A percentile compares a stretch with the other conserved stretches of the same genome.
These are phyloP conservation scores for Cranoglanis bouderius DNA, from an alignment of 2,113 vertebrate genomes.

Conservation along the genomic window DNA sequence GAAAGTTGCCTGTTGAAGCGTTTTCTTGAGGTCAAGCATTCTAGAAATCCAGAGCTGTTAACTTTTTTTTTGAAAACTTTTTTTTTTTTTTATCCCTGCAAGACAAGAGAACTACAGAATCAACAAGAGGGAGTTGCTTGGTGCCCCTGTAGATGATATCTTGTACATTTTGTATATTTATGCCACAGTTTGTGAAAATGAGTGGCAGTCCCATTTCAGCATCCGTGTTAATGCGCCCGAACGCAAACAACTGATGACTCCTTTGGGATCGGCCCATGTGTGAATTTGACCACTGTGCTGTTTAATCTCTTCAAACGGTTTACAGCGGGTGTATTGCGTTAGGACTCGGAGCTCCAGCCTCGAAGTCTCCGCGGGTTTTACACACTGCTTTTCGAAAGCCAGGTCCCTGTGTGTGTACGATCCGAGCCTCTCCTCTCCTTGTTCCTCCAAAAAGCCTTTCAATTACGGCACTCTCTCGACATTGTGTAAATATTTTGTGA, in stretches of 20 bases:
- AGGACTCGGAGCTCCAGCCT: background rate
- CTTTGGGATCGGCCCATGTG: background rate
- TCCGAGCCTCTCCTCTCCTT: slow-evolving; percentile 56
- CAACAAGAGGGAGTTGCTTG: background rate
- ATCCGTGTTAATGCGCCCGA: background rate
- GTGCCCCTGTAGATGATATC: background rate
- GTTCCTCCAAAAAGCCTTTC: slow-evolving; percentile 73
- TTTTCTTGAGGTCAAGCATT: background rate
- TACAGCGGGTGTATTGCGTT: background rate
- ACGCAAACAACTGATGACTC: background rate
- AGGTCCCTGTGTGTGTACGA: slow-evolving; percentile 61
- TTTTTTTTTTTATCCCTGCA: background rate
- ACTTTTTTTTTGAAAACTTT: background rate
- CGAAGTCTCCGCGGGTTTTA: slow-evolving; percentile 61
- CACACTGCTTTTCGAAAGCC: slow-evolving; percentile 72
- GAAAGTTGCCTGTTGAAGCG: background rate
- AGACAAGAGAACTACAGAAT: background rate
- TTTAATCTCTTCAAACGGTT: background rate
- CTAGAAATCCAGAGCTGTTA: background rate
- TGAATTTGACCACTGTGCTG: background rate
- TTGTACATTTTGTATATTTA: background rate
- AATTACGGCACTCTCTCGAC: slow-evolving; percentile 77
- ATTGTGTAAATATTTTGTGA: slow-evolving; percentile 82
- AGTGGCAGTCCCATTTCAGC: slow-evolving; percentile 11
- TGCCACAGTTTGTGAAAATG: background rate